Base-by-base conservation (phyloP, 2,888 invertebrate genomes). In the Ditula angustiorana region DNA sequence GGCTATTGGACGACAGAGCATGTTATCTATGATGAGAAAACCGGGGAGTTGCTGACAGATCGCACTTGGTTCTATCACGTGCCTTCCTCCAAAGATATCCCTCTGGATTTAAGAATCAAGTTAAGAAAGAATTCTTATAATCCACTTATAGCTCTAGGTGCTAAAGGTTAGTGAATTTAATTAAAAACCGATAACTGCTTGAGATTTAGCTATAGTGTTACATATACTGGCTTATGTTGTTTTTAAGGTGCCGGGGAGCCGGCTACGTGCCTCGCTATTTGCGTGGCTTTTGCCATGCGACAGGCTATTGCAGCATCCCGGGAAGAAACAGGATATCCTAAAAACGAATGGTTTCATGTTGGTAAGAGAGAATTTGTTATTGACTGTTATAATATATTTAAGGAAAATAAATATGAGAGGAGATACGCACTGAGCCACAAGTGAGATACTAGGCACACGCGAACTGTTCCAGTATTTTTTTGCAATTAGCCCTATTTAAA, bases 21-120 rank as follows among this genome's bases (percentile, higher is more conserved):
- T 69, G 74, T 95, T 55, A 85, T 94, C 4, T 95, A 93, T 72
- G 92, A 94, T 71, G 81, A 89, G 8, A 76, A 85, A 23, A 93
- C 94, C 19, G 96, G 96, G 1, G 85, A 92, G 70, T 76, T 95
- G 5, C 82, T 95, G 4, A 95, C 95, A 11, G 91, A 94, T 74
- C 91, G 95, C 59, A 95, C 96, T 10, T 96, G 96, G 96, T 94
- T 92, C 64, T 95, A 95, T 74, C 94, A 95, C 76, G 93, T 94
- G 11, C 95, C 95, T 0, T 94, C 94, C 11, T 90, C 93, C 0
- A 94, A 94, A 73, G 95, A 95, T 73, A 95, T 95, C 72, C 95
- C 95, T 0, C 85, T 94, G 11, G 94, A 95, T 80, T 94, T 95
- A 68, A 88, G 95, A 53, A 83, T 95, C 2, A 90, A 90, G 33